phyloP scores from a whole-genome alignment of 2,797 vertebrate species.

The Brachymystax lenok region DNA sequence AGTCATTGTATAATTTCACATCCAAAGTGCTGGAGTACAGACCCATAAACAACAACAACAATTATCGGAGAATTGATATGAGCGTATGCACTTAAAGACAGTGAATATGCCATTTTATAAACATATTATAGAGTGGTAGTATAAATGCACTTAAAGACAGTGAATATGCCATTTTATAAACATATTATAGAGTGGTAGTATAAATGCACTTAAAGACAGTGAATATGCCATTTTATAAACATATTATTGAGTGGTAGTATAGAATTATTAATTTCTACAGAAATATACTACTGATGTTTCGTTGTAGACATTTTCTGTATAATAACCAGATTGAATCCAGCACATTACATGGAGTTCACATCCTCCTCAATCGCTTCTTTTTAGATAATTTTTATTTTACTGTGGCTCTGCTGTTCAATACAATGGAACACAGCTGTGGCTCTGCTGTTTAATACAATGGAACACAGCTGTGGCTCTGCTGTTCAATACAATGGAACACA shows the following conservation, averaged over 20 bases:
- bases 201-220: neutral
- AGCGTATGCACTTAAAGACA: neutral
- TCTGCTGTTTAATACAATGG: neutral
- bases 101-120: neutral
- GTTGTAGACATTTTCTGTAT: neutral
- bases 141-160: no score
- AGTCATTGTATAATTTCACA: no score
- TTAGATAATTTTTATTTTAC: neutral
- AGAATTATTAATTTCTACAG: neutral
- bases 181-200: neutral
- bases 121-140: neutral
- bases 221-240: neutral
- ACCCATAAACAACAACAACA: no score
- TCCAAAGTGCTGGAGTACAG: no score
- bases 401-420: neutral
- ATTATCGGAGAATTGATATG: neutral
- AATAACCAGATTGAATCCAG: neutral
- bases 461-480: no score
- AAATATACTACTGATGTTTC: neutral
- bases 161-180: neutral
- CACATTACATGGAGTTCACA: neutral
- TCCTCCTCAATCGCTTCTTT: neutral
- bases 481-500: no score
- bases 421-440: neutral
- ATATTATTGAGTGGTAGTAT: neutral